phyloP scores from a whole-genome alignment of 2,888 invertebrate genomes.

The Stenodema calcarata region DNA sequence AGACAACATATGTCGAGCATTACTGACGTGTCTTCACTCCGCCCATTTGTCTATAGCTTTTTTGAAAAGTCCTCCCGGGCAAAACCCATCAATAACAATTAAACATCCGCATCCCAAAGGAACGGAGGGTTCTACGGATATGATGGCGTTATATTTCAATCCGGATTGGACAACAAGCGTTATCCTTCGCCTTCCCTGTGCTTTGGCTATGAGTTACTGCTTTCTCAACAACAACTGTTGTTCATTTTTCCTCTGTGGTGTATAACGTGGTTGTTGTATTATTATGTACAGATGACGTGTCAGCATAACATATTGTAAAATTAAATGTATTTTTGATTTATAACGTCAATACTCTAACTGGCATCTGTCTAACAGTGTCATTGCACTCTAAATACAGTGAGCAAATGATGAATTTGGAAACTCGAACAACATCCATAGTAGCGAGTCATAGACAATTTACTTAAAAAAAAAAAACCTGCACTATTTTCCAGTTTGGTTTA shows the following conservation, averaged over 20 bases:
- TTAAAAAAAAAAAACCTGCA: no score
- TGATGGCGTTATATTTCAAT: conserved; percentile 42
- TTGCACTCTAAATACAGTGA: no score
- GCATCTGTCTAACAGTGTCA: no score
- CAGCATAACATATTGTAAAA: no score
- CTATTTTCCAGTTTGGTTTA: no score
- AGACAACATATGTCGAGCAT: conserved; percentile 48
- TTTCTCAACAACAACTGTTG: conserved; percentile 3
- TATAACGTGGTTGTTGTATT: neutral
- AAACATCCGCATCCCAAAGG: conserved; percentile 33
- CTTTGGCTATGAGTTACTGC: conserved; percentile 18
- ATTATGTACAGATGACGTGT: no score
- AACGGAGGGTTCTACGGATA: neutral
- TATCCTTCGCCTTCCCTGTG: neutral
- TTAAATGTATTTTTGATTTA: no score
- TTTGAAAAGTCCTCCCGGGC: conserved; percentile 43
- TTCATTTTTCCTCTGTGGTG: neutral
- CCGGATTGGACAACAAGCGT: neutral
- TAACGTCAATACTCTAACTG: no score
- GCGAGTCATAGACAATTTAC: no score
- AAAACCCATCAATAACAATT: conserved; percentile 47
- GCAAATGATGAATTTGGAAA: no score
- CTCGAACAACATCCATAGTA: no score
- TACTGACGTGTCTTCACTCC: conserved; percentile 42
- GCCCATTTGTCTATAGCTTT: conserved; percentile 33